A percentile compares a stretch with the other conserved stretches of the same genome.
These are phyloP conservation scores for Spodoptera exigua DNA, from an alignment of 2,888 invertebrate species.

Conservation along the genomic window DNA sequence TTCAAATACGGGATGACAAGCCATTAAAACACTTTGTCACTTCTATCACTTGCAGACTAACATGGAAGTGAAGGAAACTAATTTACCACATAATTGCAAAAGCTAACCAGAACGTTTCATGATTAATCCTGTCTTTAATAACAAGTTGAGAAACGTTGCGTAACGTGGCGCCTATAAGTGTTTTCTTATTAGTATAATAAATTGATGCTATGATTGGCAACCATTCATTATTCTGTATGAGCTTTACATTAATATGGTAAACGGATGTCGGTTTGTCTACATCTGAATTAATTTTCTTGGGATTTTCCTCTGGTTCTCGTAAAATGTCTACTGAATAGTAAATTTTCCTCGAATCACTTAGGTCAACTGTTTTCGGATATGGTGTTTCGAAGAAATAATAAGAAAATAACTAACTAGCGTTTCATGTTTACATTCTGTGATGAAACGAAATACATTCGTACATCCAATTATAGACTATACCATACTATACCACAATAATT, in stretches of 20 bases:
- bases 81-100: conserved; percentile 56
- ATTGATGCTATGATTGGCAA: conserved; percentile 63
- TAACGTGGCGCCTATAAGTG: conserved; percentile 58
- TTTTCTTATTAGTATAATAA: conserved; percentile 65
- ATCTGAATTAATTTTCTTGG: conserved; percentile 20
- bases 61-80: conserved; percentile 54
- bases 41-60: conserved; percentile 38
- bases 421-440: too few relatives aligned
- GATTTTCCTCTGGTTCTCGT: conserved; percentile 11
- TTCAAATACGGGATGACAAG: conserved; percentile 50
- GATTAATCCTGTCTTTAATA: conserved; percentile 54
- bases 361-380: background rate
- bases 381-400: background rate
- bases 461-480: too few relatives aligned
- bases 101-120: conserved; percentile 43
- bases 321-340: background rate
- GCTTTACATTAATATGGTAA: conserved; percentile 18
- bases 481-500: too few relatives aligned
- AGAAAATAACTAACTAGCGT: too few relatives aligned
- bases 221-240: conserved; percentile 48
- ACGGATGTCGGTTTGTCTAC: conserved; percentile 16
- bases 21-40: conserved; percentile 53
- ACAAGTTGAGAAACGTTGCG: conserved; percentile 43
- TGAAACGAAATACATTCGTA: too few relatives aligned
- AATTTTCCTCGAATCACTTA: conserved; percentile 9